Conservation (phyloP, 1,140 invertebrate species). For the Leguminivora glycinivorella region DNA sequence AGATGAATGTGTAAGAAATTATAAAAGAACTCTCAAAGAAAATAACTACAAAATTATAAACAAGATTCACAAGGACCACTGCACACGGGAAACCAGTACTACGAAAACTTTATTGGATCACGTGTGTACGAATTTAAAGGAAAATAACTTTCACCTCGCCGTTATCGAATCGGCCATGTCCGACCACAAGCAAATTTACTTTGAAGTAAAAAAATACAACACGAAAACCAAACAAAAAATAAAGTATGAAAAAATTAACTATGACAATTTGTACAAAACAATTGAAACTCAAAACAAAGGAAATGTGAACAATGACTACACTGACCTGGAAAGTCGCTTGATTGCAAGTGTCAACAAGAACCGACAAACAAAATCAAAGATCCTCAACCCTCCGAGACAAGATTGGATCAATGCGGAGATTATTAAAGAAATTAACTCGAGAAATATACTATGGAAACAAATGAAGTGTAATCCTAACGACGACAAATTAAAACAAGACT, state of each 20-base stretch:
- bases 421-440: neutral
- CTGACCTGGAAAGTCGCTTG: neutral
- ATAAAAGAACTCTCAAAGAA: conserved; percentile 19
- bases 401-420: neutral
- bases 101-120: conserved; percentile 29
- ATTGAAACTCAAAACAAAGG: neutral
- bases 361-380: neutral
- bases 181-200: neutral
- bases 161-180: neutral
- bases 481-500: too few relatives aligned
- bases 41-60: conserved; percentile 31
- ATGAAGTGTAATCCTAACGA: too few relatives aligned
- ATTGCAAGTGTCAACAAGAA: neutral
- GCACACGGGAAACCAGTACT: conserved; percentile 20
- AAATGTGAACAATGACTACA: neutral
- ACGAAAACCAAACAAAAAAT: neutral
- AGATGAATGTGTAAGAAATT: neutral
- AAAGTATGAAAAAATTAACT: neutral
- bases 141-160: neutral
- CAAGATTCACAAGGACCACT: neutral
- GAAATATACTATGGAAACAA: neutral
- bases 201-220: neutral
- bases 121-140: neutral
- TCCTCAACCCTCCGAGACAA: neutral
- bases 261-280: neutral